Conservation (phyloP, 2,888 invertebrate genomes). For the Caenorhabditis auriculariae region DNA sequence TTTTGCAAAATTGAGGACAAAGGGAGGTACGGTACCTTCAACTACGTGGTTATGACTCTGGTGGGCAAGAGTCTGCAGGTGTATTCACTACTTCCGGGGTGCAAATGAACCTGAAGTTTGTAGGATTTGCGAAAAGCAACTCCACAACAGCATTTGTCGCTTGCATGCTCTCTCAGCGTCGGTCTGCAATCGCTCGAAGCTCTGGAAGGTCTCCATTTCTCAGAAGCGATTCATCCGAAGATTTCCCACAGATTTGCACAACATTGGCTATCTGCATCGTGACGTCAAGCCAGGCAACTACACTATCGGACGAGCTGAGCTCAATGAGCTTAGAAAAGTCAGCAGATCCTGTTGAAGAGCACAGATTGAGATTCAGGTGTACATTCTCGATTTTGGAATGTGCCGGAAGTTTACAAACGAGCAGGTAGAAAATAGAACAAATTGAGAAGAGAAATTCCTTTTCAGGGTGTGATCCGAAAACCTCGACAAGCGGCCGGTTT, state of each 20-base stretch:
- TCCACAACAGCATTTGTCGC: slow-evolving; percentile 27
- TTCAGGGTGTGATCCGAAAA: slow-evolving; percentile 51
- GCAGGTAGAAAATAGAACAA: slow-evolving; percentile 7
- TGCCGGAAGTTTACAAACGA: slow-evolving; percentile 47
- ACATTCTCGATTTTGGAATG: slow-evolving; percentile 49
- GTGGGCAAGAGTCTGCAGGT: slow-evolving; percentile 47
- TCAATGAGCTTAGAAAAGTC: slow-evolving; percentile 39
- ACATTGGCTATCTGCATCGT: slow-evolving; percentile 50
- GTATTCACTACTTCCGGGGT: not conserved
- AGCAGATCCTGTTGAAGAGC: not conserved
- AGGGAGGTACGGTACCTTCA: slow-evolving; percentile 55
- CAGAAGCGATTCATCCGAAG: not conserved
- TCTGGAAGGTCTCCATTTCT: slow-evolving; percentile 16
- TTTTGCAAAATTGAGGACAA: slow-evolving; percentile 61
- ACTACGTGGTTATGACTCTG: slow-evolving; percentile 60
- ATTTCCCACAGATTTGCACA: slow-evolving; percentile 47
- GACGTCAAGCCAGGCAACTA: slow-evolving; percentile 43
- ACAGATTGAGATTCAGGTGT: slow-evolving; percentile 11
- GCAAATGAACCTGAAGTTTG: not conserved
- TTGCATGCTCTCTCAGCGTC: slow-evolving; percentile 33
- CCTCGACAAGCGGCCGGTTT: slow-evolving; percentile 57
- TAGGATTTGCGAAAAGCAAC: slow-evolving; percentile 41
- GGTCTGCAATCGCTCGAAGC: slow-evolving; percentile 45
- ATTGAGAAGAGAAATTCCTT: not conserved
- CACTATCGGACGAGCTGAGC: slow-evolving; percentile 37